These are phyloP conservation scores for Pluvialis apricaria DNA, from an alignment of 2,113 vertebrate species.

Conservation along the genomic window DNA sequence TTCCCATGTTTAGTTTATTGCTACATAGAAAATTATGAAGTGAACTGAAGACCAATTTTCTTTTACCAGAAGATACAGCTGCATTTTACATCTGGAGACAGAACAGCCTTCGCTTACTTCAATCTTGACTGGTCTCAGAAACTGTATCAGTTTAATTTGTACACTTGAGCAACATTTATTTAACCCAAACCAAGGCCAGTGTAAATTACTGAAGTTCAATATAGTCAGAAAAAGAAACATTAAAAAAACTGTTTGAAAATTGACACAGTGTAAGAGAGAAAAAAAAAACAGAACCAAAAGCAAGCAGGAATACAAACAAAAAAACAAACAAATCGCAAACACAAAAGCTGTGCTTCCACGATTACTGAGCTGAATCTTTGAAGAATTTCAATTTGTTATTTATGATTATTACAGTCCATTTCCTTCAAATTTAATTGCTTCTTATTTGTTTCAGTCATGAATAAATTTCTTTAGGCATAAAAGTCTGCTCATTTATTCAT, in stretches of 20 bases:
- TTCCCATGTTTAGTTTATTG: background rate
- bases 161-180: background rate
- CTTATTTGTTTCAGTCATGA: background rate
- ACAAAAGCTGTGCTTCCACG: background rate
- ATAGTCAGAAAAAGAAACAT: background rate
- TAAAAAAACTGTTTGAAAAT: background rate
- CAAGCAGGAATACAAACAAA: background rate
- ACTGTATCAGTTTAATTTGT: background rate
- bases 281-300: background rate
- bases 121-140: background rate
- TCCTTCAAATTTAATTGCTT: background rate
- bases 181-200: background rate
- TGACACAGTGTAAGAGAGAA: background rate
- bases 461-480: background rate
- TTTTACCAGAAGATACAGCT: background rate
- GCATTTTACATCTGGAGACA: background rate
- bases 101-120: background rate
- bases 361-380: background rate
- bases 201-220: background rate
- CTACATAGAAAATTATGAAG: background rate
- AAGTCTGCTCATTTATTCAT: background rate
- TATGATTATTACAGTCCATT: background rate
- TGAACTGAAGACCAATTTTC: background rate
- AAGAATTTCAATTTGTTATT: background rate
- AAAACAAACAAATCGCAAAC: background rate